Evolutionary conservation across 2,113 vertebrate species (phyloP).

Genomic region (Poeciliopsis occidentalis): DNA sequence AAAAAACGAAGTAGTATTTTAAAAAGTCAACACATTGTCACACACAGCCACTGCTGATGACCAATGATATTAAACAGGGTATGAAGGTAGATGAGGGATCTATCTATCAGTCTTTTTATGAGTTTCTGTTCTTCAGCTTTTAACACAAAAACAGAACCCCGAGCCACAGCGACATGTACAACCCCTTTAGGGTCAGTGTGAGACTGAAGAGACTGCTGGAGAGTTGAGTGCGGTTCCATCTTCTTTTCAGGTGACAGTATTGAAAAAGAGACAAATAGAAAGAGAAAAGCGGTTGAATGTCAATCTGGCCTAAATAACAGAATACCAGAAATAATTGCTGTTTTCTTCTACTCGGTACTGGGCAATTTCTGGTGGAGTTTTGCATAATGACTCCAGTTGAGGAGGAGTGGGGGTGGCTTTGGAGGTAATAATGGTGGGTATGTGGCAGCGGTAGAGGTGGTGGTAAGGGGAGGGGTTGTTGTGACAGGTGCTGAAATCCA

Average conservation of each 20-base stretch:
- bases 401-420: conserved; percentile 28
- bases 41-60: no score
- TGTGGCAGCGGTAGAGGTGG: conserved; percentile 53
- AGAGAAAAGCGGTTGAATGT: conserved; percentile 78
- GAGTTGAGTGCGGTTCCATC: conserved; percentile 30
- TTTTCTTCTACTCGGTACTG: conserved; percentile 93
- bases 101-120: no score
- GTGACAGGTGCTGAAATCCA: conserved; percentile 99
- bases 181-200: no score
- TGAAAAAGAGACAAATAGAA: conserved; percentile 29
- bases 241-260: conserved; percentile 47
- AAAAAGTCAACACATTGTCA: no score
- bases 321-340: conserved; percentile 99
- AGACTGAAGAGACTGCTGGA: not conserved
- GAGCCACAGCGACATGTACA: no score
- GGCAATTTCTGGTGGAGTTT: conserved; percentile 94
- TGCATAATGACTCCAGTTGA: conserved; percentile 96
- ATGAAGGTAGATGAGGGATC: no score
- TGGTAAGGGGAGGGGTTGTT: conserved; percentile 86
- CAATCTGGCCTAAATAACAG: conserved; percentile 97
- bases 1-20: no score
- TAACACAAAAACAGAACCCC: no score
- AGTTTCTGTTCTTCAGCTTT: no score
- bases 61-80: no score
- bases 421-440: conserved; percentile 54